phyloP scores from a whole-genome alignment of 2,888 invertebrate species.

The Onchidella celtica region DNA sequence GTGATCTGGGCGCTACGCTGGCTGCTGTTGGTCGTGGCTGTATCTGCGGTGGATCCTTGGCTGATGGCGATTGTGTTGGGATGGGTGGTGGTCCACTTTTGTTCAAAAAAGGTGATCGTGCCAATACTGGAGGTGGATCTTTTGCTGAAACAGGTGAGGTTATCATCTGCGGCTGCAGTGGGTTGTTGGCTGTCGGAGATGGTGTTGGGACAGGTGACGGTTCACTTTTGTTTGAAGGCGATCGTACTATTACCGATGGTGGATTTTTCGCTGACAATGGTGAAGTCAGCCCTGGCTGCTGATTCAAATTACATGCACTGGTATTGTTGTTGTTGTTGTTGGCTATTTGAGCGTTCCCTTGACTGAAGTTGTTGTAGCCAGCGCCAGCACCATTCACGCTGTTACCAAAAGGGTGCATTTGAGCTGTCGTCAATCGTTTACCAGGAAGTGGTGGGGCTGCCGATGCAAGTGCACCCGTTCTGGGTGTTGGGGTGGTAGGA shows the following conservation, averaged over 20 bases:
- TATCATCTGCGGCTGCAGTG: neutral
- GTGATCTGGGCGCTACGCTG: slow-evolving; percentile 13
- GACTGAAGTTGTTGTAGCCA: slow-evolving; percentile 6
- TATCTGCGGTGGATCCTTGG: neutral
- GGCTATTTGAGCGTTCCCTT: neutral
- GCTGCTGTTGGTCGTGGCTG: neutral
- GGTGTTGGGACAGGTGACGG: neutral
- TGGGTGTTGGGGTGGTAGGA: neutral
- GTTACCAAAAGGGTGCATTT: neutral
- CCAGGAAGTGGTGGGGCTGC: slow-evolving; percentile 8
- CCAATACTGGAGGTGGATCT: neutral
- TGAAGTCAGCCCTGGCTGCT: neutral
- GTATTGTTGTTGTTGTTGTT: neutral
- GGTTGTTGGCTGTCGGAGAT: neutral
- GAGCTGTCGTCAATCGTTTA: neutral
- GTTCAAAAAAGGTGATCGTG: neutral
- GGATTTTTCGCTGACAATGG: neutral
- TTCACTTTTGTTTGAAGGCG: neutral
- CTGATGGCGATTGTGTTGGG: neutral
- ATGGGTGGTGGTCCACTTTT: neutral
- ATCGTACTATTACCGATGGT: neutral
- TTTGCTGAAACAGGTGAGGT: neutral
- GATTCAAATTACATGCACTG: neutral
- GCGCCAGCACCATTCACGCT: neutral
- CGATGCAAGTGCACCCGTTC: neutral